These are phyloP conservation scores for Tetrapedia diversipes DNA, from an alignment of 2,888 invertebrate genomes.

Conservation along the genomic window DNA sequence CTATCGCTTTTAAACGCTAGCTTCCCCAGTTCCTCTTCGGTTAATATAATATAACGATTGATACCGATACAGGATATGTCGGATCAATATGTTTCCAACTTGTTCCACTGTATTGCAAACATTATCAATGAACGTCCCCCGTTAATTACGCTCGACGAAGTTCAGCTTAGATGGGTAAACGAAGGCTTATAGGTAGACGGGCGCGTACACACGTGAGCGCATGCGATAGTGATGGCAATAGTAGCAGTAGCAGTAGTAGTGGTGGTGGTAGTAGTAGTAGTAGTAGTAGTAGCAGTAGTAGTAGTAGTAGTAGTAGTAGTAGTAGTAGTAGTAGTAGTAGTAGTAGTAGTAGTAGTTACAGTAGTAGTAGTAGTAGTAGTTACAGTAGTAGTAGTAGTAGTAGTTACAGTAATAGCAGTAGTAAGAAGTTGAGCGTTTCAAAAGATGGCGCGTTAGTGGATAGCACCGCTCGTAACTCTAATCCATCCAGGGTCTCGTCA, in stretches of 20 bases:
- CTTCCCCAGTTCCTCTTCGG: no score
- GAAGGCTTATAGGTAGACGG: no score
- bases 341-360: not conserved
- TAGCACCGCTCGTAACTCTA: slow-evolving; percentile 52
- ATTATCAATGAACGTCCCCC: not conserved
- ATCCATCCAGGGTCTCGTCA: slow-evolving; percentile 66
- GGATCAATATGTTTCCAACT: no score
- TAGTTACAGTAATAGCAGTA: no score
- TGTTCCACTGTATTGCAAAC: not conserved
- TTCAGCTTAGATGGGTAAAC: no score
- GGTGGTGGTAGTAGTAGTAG: slow-evolving; percentile 1
- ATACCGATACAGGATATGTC: no score
- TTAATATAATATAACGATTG: no score
- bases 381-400: not conserved
- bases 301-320: slow-evolving; percentile 14
- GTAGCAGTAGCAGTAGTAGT: slow-evolving; percentile 13
- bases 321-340: slow-evolving; percentile 15
- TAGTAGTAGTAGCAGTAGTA: not conserved
- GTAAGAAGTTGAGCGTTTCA: slow-evolving; percentile 51
- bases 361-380: slow-evolving; percentile 10
- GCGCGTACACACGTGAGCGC: no score
- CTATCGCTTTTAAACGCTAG: no score
- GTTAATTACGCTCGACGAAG: slow-evolving; percentile 18
- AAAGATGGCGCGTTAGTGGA: slow-evolving; percentile 54
- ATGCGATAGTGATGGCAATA: not conserved